Conservation (phyloP, 1,140 invertebrate genomes). For the Maniola jurtina region DNA sequence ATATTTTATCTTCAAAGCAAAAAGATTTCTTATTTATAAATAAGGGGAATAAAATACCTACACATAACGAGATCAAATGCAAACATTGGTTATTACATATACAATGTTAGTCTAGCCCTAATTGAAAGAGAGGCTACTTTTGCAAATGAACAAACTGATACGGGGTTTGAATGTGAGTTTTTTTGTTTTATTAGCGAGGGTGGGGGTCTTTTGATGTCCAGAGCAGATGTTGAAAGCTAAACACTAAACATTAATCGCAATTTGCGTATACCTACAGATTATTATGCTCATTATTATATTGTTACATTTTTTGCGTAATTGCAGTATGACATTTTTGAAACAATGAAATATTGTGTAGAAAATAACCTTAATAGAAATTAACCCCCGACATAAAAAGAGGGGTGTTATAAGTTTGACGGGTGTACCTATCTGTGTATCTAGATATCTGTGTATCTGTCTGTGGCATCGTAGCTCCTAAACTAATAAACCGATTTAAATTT, state of each 20-base stretch:
- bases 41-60: not conserved
- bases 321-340: no score
- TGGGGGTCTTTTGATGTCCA: constrained; percentile 29
- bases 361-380: no score
- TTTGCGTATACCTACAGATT: not conserved
- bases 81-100: constrained; percentile 12
- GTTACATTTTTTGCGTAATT: no score
- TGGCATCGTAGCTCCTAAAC: no score
- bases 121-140: constrained; percentile 49
- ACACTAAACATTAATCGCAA: not conserved
- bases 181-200: constrained; percentile 43
- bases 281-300: not conserved
- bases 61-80: constrained; percentile 2
- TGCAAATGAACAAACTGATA: constrained; percentile 52
- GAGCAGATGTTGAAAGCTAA: constrained; percentile 3
- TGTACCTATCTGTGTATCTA: no score
- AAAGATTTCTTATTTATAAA: not conserved
- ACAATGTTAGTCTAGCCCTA: constrained; percentile 39
- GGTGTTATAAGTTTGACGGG: no score
- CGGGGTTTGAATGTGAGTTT: constrained; percentile 27
- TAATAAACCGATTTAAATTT: no score
- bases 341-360: no score
- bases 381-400: no score
- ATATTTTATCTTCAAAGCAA: no score
- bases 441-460: no score